Evolutionary conservation across 2,888 invertebrate species (phyloP).

Genomic region (Cremastinae sp.): DNA sequence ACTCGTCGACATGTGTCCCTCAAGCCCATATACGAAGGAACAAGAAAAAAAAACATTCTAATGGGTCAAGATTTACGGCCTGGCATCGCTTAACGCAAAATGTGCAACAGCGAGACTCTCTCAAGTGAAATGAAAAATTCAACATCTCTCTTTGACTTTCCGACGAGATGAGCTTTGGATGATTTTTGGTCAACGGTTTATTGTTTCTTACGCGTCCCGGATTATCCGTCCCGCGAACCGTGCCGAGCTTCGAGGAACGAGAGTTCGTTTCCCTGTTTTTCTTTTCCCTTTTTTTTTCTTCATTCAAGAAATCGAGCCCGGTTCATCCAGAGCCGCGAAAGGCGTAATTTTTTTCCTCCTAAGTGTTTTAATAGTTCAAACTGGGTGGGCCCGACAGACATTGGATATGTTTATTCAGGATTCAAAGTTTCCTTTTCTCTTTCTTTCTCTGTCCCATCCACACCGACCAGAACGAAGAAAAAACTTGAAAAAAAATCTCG

Average conservation of each 20-base stretch:
- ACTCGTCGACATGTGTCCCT: conserved; percentile 15
- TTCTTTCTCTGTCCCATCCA: conserved; percentile 15
- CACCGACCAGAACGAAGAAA: conserved; percentile 64
- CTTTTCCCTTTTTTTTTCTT: conserved; percentile 55
- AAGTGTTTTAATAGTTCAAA: conserved; percentile 76
- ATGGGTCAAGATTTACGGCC: conserved; percentile 42
- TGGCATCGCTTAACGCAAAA: not conserved
- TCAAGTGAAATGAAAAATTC: conserved; percentile 3
- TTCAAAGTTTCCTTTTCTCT: conserved; percentile 65
- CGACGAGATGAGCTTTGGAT: conserved; percentile 19
- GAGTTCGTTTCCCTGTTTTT: conserved; percentile 44
- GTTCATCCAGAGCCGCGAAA: conserved; percentile 61
- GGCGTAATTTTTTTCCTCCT: conserved; percentile 72
- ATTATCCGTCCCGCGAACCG: conserved; percentile 31
- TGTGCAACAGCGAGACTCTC: not conserved
- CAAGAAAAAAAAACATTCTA: conserved; percentile 36
- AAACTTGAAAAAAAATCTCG: conserved; percentile 58
- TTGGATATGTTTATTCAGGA: conserved; percentile 79
- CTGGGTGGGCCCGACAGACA: conserved; percentile 77
- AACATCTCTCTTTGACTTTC: conserved; percentile 45
- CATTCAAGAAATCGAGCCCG: conserved; percentile 40
- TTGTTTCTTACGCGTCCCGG: conserved; percentile 56
- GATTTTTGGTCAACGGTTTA: conserved; percentile 49
- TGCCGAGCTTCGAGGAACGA: conserved; percentile 39
- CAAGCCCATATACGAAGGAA: conserved; percentile 12